Conservation (phyloP, 2,113 vertebrate species). For the Alligator mississippiensis region DNA sequence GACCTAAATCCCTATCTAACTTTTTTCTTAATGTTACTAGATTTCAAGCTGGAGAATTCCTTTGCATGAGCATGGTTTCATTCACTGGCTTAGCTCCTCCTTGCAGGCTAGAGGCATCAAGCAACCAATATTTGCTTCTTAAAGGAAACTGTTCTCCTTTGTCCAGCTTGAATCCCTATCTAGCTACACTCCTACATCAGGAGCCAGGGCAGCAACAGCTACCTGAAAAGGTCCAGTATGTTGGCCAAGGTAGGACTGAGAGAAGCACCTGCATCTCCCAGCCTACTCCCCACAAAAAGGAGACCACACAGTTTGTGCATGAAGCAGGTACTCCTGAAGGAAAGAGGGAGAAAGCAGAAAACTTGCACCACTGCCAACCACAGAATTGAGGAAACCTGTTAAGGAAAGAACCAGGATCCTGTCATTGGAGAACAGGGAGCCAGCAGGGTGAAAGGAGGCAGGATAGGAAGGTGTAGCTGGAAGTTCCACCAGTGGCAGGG, state of each 20-base stretch:
- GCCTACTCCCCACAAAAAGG: background rate
- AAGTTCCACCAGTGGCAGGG: background rate
- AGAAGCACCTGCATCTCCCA: background rate
- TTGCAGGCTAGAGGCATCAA: background rate
- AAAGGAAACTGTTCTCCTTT: background rate
- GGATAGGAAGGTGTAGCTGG: background rate
- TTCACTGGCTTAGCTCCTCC: background rate
- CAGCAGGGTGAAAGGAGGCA: too few relatives aligned
- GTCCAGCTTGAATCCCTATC: accelerated
- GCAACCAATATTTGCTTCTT: background rate
- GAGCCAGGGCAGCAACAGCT: background rate
- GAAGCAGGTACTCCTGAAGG: background rate
- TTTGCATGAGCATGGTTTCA: background rate
- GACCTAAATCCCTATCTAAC: background rate
- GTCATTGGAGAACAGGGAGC: too few relatives aligned
- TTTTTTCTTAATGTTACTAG: accelerated
- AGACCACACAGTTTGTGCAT: background rate
- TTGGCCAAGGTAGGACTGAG: background rate
- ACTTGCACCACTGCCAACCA: background rate
- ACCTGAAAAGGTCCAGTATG: background rate
- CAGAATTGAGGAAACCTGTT: background rate
- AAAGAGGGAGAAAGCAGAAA: background rate
- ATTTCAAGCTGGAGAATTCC: background rate
- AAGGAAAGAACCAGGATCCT: background rate
- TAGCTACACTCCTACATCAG: background rate